These are phyloP conservation scores for Tenthredo amoena DNA, from an alignment of 2,888 invertebrate species.

Conservation along the genomic window DNA sequence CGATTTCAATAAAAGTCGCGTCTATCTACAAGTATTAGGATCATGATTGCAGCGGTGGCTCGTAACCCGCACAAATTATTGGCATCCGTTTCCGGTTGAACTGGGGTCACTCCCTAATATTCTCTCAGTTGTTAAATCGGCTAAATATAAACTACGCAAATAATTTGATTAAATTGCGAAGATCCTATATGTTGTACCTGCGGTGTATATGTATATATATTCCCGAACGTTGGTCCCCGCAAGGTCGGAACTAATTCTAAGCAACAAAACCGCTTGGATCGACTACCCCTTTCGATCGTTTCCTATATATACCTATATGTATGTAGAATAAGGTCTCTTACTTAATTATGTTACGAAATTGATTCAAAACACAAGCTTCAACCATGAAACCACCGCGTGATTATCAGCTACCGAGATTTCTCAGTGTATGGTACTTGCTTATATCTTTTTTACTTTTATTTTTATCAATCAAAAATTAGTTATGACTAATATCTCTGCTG, in stretches of 20 bases:
- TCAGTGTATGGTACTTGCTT: neutral
- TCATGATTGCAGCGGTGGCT: neutral
- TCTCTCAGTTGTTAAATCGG: neutral
- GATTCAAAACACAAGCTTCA: neutral
- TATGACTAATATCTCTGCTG: neutral
- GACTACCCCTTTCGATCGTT: no score
- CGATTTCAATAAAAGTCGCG: neutral
- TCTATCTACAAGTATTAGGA: neutral
- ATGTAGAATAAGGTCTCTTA: neutral
- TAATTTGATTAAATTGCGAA: neutral
- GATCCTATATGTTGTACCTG: neutral
- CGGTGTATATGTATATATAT: no score
- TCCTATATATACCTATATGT: neutral
- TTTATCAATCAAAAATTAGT: neutral
- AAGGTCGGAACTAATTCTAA: neutral
- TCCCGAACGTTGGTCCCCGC: no score
- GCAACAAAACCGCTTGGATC: neutral
- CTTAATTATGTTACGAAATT: neutral
- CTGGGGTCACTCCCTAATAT: constrained; percentile 35
- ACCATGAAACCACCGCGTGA: constrained; percentile 3
- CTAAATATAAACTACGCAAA: neutral
- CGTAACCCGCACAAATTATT: constrained; percentile 38
- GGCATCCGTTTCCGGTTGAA: constrained; percentile 46
- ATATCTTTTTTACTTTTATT: neutral
- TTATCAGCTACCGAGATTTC: neutral